Base-by-base conservation (phyloP, 2,113 vertebrate species). In the Pachyramphus minor region DNA sequence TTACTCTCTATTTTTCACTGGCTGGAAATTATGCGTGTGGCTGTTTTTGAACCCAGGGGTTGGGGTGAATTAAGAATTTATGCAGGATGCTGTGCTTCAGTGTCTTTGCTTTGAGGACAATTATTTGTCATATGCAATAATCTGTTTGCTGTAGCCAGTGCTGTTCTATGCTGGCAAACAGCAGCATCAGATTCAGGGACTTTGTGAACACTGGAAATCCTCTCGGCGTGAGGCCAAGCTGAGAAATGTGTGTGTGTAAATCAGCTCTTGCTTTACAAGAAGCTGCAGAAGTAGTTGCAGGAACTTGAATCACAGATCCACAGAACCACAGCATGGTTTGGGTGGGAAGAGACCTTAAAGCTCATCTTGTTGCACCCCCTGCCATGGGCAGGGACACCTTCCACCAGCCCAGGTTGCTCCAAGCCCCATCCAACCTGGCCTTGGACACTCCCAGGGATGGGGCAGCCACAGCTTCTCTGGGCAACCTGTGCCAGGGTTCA, bases 51-150 rank as follows among this genome's bases (percentile, higher is more conserved):
- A 44, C 18, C 5, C 30, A 11, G 42, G 49, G 35, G 15, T 35
- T 75, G 68, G 35, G 24, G 14, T 50, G 74, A 71, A 74, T 78
- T 78, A 74, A 45, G 74, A 64, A 35, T 76, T 82, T 42, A 37
- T 39, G 28, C 55, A 86, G 24, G 37, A n/a, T 0, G 0, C 50
- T 56, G 11, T 0, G 1, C 64, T 74, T 81, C 1, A 45, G 19
- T 39, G 45, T 45, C 63, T 86, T 77, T 50, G 13, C 31, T 82
- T 73, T 55, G 49, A 83, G 92, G 44, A 22, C 17, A 55, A 20
- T 87, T 79, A 39, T 50, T 89, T 91, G 55, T 85, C 37, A 18
- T 23, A 16, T 8, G 39, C 55, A 89, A 30, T 41, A 42, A 68
- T 23, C 39, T 5, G 2, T 59, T 81, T 72, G 37, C 37, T 52